These are phyloP conservation scores for Vanessa cardui DNA, from an alignment of 2,888 invertebrate species.

Conservation along the genomic window DNA sequence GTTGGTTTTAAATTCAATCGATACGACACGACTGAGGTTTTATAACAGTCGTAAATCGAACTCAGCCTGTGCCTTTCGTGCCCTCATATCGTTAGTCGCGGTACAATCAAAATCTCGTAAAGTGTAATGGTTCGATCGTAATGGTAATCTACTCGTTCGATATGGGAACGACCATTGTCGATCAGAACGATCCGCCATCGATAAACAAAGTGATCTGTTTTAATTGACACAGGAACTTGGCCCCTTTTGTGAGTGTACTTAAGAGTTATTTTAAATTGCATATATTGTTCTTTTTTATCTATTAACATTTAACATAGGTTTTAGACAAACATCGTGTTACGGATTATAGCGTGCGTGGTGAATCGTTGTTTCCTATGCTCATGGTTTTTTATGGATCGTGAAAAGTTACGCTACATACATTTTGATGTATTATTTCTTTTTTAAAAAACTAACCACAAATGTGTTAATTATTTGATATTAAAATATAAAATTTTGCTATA, in stretches of 20 bases:
- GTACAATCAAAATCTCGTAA: constrained; percentile 77
- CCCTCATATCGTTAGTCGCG: constrained; percentile 71
- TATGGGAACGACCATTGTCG: constrained; percentile 69
- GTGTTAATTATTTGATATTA: constrained; percentile 34
- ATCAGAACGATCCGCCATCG: constrained; percentile 60
- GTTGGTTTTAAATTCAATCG: constrained; percentile 69
- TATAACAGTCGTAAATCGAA: constrained; percentile 73
- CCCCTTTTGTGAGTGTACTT: neutral
- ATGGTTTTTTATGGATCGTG: constrained; percentile 35
- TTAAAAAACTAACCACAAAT: constrained; percentile 16
- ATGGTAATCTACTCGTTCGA: constrained; percentile 66
- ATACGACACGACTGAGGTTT: constrained; percentile 58
- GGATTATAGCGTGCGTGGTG: constrained; percentile 64
- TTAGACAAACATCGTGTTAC: constrained; percentile 71
- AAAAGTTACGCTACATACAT: constrained; percentile 33
- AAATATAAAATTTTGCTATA: neutral
- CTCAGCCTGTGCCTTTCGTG: constrained; percentile 60
- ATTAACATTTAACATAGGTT: constrained; percentile 45
- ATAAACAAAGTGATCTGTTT: constrained; percentile 42
- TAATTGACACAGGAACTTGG: constrained; percentile 4
- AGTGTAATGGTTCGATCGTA: constrained; percentile 70
- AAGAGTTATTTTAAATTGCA: constrained; percentile 10
- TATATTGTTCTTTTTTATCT: constrained; percentile 37
- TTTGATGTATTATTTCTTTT: constrained; percentile 21
- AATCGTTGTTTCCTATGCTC: constrained; percentile 50